phyloP scores from a whole-genome alignment of 2,113 vertebrate genomes.

The Brienomyrus longianalis region DNA sequence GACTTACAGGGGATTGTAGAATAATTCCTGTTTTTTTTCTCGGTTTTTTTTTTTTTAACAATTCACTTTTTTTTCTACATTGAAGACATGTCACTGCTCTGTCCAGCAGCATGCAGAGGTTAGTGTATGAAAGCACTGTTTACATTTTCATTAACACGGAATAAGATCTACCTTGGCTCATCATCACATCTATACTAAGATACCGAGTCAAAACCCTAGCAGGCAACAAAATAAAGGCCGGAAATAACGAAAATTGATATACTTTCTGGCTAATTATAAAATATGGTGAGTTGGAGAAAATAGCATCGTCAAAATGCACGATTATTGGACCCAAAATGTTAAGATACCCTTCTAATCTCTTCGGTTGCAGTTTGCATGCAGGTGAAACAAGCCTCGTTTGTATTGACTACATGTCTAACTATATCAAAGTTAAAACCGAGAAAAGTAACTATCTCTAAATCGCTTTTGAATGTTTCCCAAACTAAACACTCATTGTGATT shows the following conservation, averaged over 20 bases:
- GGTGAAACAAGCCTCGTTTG: not conserved
- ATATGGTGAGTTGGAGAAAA: not conserved
- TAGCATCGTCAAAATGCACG: not conserved
- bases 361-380: not conserved
- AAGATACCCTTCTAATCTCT: not conserved
- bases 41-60: not conserved
- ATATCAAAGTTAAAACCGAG: not conserved
- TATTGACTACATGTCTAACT: not conserved
- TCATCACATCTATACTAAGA: not conserved
- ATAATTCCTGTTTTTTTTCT: slow-evolving; percentile 70
- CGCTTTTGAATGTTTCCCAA: slow-evolving; percentile 8
- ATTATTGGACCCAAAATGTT: not conserved
- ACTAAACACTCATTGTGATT: slow-evolving; percentile 20
- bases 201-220: not conserved
- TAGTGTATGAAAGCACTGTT: not conserved
- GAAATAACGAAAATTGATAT: not conserved
- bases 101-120: not conserved
- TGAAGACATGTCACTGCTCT: not conserved
- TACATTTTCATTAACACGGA: not conserved
- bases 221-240: not conserved
- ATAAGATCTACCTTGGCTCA: not conserved
- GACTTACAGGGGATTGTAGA: slow-evolving; percentile 83
- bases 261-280: not conserved
- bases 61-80: not conserved
- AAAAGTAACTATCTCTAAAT: not conserved